Percentiles rank a stretch among this genome's conserved stretches.
These are phyloP conservation scores for Sinodicranocentrus sp. DNA, from an alignment of 2,888 invertebrate genomes.

Conservation along the genomic window DNA sequence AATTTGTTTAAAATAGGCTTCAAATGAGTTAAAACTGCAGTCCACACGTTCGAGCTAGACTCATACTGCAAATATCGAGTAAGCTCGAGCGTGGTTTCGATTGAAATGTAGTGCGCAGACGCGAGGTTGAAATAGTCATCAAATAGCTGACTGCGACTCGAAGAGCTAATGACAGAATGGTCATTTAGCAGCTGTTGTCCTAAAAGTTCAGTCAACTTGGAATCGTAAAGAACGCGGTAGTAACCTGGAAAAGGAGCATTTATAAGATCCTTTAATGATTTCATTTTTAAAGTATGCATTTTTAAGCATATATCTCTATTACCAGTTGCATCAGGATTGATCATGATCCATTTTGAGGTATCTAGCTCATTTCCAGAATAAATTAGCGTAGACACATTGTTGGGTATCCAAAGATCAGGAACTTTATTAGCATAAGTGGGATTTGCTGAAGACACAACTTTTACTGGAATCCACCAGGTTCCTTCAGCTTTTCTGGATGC, in stretches of 20 bases:
- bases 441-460: neutral
- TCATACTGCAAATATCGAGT: conserved; percentile 51
- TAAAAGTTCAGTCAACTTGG: conserved; percentile 44
- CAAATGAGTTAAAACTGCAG: conserved; percentile 43
- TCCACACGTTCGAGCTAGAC: conserved; percentile 62
- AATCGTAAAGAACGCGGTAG: conserved; percentile 72
- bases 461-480: conserved; percentile 50
- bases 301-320: neutral
- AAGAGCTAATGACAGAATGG: conserved; percentile 45
- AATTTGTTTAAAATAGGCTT: conserved; percentile 38
- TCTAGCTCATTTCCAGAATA: conserved; percentile 19
- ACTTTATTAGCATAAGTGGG: neutral
- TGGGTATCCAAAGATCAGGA: conserved; percentile 27
- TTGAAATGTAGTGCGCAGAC: conserved; percentile 35
- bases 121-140: conserved; percentile 72
- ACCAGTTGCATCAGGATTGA: conserved; percentile 60
- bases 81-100: conserved; percentile 46
- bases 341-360: conserved; percentile 58
- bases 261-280: neutral
- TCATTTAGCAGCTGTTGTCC: conserved; percentile 50
- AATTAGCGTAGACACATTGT: conserved; percentile 47
- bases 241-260: conserved; percentile 36
- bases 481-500: neutral
- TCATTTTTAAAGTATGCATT: neutral
- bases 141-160: conserved; percentile 60